Evolutionary conservation across 1,140 invertebrate species (phyloP).

Genomic region (Aphaenogaster floridana): DNA sequence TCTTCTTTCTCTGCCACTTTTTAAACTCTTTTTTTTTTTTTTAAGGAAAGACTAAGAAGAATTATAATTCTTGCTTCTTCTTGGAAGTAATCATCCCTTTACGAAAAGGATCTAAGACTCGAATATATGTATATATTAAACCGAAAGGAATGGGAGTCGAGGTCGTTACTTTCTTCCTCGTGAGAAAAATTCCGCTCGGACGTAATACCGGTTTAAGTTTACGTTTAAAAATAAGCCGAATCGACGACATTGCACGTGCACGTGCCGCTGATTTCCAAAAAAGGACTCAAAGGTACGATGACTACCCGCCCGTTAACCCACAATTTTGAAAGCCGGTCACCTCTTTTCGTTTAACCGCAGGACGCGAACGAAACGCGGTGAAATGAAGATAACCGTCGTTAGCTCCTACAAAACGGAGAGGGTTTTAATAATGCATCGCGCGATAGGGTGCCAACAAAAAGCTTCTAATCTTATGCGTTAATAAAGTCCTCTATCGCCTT

Average conservation of each 20-base stretch:
- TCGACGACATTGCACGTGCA: conserved; percentile 35
- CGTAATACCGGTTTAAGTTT: conserved; percentile 50
- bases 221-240: conserved; percentile 64
- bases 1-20: neutral
- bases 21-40: neutral
- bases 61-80: neutral
- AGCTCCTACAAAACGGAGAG: neutral
- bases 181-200: conserved; percentile 20
- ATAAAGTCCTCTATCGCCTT: neutral
- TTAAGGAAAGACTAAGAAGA: neutral
- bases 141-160: neutral
- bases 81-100: neutral
- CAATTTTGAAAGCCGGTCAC: conserved; percentile 73
- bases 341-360: conserved; percentile 62
- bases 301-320: conserved; percentile 65
- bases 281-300: conserved; percentile 65
- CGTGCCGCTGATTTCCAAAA: conserved; percentile 68
- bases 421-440: neutral
- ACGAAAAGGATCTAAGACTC: neutral
- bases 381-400: neutral
- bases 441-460: neutral
- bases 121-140: neutral
- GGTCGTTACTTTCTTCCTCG: conserved; percentile 24
- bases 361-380: neutral
- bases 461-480: neutral